These are phyloP conservation scores for Mus spicilegus DNA, from an alignment of 2,113 vertebrate species.

Conservation along the genomic window DNA sequence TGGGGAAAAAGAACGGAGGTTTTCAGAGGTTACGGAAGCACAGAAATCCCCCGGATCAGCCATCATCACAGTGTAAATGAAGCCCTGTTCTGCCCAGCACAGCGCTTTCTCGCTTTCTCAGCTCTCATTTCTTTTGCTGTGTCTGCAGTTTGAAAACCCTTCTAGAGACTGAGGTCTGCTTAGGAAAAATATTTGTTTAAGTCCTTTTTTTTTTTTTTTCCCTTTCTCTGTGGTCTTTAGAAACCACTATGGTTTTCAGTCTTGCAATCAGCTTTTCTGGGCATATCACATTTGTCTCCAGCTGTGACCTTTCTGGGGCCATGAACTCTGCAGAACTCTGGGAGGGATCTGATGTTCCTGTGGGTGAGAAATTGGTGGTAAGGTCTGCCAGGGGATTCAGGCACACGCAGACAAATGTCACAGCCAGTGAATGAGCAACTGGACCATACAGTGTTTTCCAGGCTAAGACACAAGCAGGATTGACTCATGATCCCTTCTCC, in stretches of 20 bases:
- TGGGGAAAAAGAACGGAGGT: background rate
- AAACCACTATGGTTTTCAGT: constrained; percentile 65
- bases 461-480: background rate
- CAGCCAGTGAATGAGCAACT: background rate
- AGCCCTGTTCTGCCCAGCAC: background rate
- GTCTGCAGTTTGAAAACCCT: constrained; percentile 57
- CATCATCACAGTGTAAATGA: background rate
- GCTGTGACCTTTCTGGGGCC: constrained; percentile 17
- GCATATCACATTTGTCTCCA: constrained; percentile 29
- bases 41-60: background rate
- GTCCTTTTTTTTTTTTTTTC: background rate
- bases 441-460: background rate
- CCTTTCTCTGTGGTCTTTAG: constrained; percentile 61
- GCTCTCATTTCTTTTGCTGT: constrained; percentile 48
- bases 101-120: background rate
- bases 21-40: background rate
- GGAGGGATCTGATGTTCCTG: constrained; percentile 23
- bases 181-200: constrained; percentile 71
- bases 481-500: background rate
- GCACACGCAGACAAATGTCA: background rate
- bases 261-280: constrained; percentile 65
- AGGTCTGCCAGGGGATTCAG: background rate
- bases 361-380: background rate
- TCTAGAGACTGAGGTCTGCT: constrained; percentile 9
- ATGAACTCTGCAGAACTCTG: constrained; percentile 24